Evolutionary conservation across 2,888 invertebrate genomes (phyloP).

Genomic region (Eucera pruinosa): DNA sequence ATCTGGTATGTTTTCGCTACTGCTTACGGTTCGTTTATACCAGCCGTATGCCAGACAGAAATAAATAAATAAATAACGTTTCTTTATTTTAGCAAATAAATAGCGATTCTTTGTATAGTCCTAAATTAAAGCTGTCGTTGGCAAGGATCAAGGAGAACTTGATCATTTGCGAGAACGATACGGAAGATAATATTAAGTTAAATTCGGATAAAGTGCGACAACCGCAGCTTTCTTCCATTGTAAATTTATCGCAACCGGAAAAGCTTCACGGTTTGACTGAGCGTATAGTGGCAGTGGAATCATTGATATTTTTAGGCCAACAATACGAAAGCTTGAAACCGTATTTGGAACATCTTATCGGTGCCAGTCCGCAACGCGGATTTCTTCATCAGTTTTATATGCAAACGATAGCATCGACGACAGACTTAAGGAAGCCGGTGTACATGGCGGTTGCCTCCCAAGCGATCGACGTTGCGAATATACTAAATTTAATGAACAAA

Average conservation of each 20-base stretch:
- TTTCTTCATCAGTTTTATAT: slow-evolving; percentile 90
- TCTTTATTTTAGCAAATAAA: slow-evolving; percentile 84
- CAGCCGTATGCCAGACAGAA: too few species aligned
- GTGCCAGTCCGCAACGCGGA: slow-evolving; percentile 87
- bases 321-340: slow-evolving; percentile 94
- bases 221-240: slow-evolving; percentile 87
- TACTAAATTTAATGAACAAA: slow-evolving; percentile 94
- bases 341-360: slow-evolving; percentile 93
- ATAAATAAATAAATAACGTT: too few species aligned
- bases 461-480: slow-evolving; percentile 90
- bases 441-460: slow-evolving; percentile 94
- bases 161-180: slow-evolving; percentile 84
- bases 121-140: slow-evolving; percentile 90
- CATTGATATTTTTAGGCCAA: slow-evolving; percentile 94
- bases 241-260: slow-evolving; percentile 89
- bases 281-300: slow-evolving; percentile 96
- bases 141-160: slow-evolving; percentile 92
- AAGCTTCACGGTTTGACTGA: slow-evolving; percentile 93
- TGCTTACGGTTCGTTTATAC: not conserved
- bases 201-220: slow-evolving; percentile 84
- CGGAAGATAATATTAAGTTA: slow-evolving; percentile 78
- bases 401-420: slow-evolving; percentile 90
- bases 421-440: slow-evolving; percentile 92
- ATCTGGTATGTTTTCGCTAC: slow-evolving; percentile 86
- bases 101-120: slow-evolving; percentile 86